A percentile compares a stretch with the other conserved stretches of the same genome.
phyloP scores from a whole-genome alignment of 2,797 vertebrate genomes.

The Chloroceryle amazona region DNA sequence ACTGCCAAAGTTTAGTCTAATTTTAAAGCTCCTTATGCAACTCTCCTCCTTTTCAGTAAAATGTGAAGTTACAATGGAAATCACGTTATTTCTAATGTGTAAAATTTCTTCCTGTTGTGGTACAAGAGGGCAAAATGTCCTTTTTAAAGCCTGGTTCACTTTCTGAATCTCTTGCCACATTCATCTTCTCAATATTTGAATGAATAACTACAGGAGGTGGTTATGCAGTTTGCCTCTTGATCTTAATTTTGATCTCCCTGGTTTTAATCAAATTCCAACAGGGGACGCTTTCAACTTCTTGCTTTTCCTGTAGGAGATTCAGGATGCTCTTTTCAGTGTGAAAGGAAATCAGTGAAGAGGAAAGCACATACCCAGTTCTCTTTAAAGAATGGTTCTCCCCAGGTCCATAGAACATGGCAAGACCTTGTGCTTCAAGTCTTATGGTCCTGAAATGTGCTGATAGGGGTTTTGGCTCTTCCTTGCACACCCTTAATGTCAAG shows the following conservation, averaged over 20 bases:
- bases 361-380: background rate
- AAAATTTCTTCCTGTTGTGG: background rate
- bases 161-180: background rate
- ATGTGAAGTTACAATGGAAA: background rate
- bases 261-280: background rate
- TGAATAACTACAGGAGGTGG: background rate
- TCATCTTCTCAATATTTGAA: background rate
- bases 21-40: constrained; percentile 50
- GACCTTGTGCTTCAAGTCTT: background rate
- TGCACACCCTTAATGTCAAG: background rate
- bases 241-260: background rate
- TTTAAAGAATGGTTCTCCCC: background rate
- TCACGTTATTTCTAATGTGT: background rate
- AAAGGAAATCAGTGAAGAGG: background rate
- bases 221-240: background rate
- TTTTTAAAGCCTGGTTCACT: background rate
- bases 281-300: background rate
- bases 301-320: background rate
- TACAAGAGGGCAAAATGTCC: background rate
- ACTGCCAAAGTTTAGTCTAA: constrained; percentile 29
- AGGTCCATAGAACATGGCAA: background rate
- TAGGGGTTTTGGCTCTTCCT: background rate
- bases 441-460: background rate
- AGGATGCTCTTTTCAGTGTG: background rate
- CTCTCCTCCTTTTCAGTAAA: background rate